Percentiles rank a stretch among this genome's conserved stretches.
Evolutionary conservation across 2,888 invertebrate species (phyloP).

Genomic region (Minunthozetes semirufus): DNA sequence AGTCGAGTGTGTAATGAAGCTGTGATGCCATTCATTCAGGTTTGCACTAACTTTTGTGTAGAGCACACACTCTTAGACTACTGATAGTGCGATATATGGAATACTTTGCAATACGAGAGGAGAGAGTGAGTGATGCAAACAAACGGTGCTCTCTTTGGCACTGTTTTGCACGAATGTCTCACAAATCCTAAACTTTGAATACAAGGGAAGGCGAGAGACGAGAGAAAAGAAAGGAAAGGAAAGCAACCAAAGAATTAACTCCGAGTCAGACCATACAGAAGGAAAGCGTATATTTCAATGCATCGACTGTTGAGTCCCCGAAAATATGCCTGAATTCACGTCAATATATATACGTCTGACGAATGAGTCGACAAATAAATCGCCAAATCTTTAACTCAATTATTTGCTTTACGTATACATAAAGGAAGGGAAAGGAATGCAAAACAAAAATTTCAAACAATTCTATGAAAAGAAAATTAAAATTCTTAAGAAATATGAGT

Average conservation of each 20-base stretch:
- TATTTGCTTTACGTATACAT: slow-evolving; percentile 3
- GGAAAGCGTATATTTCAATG: slow-evolving; percentile 7
- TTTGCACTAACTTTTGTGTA: neutral
- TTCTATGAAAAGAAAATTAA: neutral
- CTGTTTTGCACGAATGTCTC: slow-evolving; percentile 21
- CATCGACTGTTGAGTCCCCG: neutral
- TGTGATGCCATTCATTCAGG: slow-evolving; percentile 22
- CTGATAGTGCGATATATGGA: slow-evolving; percentile 13
- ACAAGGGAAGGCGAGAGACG: neutral
- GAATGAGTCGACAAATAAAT: slow-evolving; percentile 5
- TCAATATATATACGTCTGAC: neutral
- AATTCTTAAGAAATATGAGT: neutral
- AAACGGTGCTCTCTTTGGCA: slow-evolving; percentile 18
- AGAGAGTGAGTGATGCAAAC: slow-evolving; percentile 11
- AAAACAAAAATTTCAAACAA: neutral
- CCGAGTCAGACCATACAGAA: neutral
- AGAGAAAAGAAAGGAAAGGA: slow-evolving; percentile 16
- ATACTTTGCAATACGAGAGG: neutral
- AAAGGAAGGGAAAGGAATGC: neutral
- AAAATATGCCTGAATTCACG: slow-evolving; percentile 22
- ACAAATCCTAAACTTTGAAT: slow-evolving; percentile 8
- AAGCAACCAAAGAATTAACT: slow-evolving; percentile 24
- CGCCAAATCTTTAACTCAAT: slow-evolving; percentile 16
- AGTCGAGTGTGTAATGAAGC: slow-evolving; percentile 30
- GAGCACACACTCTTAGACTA: neutral